Evolutionary conservation across 1,140 invertebrate species (phyloP).

Genomic region (Holotrichia oblita): DNA sequence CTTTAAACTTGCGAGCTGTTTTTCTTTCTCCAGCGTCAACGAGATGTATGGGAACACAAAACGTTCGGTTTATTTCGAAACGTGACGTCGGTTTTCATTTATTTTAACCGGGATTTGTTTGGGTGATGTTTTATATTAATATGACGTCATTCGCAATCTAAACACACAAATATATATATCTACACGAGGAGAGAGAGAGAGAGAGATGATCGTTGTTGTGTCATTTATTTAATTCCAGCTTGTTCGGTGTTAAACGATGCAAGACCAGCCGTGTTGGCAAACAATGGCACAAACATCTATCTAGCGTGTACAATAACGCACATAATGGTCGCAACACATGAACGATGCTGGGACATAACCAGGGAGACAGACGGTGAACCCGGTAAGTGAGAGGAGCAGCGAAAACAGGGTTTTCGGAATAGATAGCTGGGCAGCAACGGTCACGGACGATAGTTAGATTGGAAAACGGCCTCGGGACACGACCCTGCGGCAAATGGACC

Average conservation of each 20-base stretch:
- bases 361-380: neutral
- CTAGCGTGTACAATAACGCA: neutral
- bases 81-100: neutral
- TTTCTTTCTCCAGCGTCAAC: no score
- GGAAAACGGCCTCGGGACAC: neutral
- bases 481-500: neutral
- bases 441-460: no score
- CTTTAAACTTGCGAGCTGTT: no score
- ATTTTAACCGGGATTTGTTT: neutral
- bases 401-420: no score
- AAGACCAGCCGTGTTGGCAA: conserved; percentile 11
- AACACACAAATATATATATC: no score
- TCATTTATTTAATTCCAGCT: neutral
- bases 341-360: neutral
- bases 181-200: no score
- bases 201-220: neutral
- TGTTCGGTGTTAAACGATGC: neutral
- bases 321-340: neutral
- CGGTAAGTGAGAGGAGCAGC: no score
- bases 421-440: no score
- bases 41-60: no score
- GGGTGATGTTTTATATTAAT: no score
- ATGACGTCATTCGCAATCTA: neutral
- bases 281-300: neutral
- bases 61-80: neutral